Evolutionary conservation across 2,113 vertebrate species (phyloP).

Genomic region (Sceloporus undulatus): DNA sequence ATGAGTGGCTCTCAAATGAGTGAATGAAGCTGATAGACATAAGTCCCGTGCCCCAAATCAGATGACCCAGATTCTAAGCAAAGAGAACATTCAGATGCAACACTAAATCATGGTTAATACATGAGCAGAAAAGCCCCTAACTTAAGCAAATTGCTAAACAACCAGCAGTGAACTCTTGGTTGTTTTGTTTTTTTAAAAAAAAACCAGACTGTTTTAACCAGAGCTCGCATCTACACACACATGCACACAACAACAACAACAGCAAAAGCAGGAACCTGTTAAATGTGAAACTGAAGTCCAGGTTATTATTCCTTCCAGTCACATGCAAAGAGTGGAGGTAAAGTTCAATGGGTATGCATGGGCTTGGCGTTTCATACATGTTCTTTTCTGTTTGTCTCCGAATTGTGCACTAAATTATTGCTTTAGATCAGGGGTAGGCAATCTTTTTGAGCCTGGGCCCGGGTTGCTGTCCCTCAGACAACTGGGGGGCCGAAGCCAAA

Average conservation of each 20-base stretch:
- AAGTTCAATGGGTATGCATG: too few species aligned
- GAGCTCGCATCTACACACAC: too few species aligned
- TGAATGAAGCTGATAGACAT: constrained; percentile 24
- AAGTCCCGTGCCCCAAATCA: constrained; percentile 14
- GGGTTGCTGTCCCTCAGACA: too few species aligned
- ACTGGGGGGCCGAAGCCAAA: too few species aligned
- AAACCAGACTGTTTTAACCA: too few species aligned
- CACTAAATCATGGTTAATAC: background rate
- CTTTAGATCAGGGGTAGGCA: too few species aligned
- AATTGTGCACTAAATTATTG: background rate
- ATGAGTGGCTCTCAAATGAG: constrained; percentile 19
- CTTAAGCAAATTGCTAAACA: background rate
- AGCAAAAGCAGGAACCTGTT: too few species aligned
- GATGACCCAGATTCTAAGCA: constrained; percentile 32
- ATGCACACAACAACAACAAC: too few species aligned
- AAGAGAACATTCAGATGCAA: background rate
- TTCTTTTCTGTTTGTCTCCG: background rate
- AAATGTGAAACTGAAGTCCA: too few species aligned
- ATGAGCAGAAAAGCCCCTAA: background rate
- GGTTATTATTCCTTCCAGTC: background rate
- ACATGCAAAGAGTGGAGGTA: background rate
- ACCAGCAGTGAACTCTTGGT: too few species aligned
- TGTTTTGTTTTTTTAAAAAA: too few species aligned
- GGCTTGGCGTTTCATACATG: background rate
- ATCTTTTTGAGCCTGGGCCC: too few species aligned